phyloP scores from a whole-genome alignment of 2,888 invertebrate species.

The Iselma pallidipennis region DNA sequence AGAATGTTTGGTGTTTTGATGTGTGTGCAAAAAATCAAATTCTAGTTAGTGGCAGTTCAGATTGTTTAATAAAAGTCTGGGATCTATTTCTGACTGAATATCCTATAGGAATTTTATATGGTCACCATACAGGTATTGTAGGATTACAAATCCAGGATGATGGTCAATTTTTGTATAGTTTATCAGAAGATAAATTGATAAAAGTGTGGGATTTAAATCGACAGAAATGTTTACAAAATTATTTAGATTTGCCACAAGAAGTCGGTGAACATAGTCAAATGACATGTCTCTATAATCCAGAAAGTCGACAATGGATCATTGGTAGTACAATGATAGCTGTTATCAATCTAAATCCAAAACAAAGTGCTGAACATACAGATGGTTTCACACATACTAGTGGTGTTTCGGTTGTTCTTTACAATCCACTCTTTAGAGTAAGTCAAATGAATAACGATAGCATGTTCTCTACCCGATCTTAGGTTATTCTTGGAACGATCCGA shows the following conservation, averaged over 20 bases:
- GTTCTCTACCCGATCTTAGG: too few species aligned
- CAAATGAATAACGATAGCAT: too few species aligned
- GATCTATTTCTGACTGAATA: constrained; percentile 75
- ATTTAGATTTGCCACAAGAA: constrained; percentile 65
- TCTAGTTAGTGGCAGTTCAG: constrained; percentile 74
- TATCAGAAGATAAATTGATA: constrained; percentile 72
- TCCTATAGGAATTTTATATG: constrained; percentile 65
- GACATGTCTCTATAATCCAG: constrained; percentile 63
- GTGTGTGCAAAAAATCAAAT: constrained; percentile 61
- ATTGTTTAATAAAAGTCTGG: constrained; percentile 74
- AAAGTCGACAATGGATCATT: constrained; percentile 68
- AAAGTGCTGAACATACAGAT: constrained; percentile 70
- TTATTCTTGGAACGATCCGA: too few species aligned
- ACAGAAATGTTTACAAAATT: constrained; percentile 72
- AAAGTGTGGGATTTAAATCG: constrained; percentile 77
- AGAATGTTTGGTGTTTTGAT: constrained; percentile 67
- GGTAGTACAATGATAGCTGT: constrained; percentile 68
- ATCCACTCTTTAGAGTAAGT: constrained; percentile 64
- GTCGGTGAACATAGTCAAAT: constrained; percentile 63
- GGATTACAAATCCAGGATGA: constrained; percentile 68
- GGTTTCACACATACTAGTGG: constrained; percentile 65
- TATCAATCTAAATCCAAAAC: constrained; percentile 66
- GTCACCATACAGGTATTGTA: constrained; percentile 72
- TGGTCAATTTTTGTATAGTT: constrained; percentile 70
- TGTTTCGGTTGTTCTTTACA: constrained; percentile 75